Evolutionary conservation across 2,113 vertebrate genomes (phyloP), one percentile per base, ranked within the genome.

Genomic region (Struthio camelus): DNA sequence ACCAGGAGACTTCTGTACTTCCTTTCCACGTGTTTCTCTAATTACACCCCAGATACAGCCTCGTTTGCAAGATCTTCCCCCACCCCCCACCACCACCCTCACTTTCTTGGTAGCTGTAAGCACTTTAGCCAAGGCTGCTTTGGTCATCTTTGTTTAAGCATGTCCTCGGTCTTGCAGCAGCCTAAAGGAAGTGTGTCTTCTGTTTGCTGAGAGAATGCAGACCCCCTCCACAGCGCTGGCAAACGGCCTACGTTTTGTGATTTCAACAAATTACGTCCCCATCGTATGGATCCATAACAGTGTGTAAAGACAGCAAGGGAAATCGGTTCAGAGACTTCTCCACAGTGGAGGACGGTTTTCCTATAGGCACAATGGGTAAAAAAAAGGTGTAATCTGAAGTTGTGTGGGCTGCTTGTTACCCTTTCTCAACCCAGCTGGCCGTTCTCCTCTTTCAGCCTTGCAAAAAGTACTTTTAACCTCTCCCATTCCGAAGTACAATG

Each of bases 281-380:
- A 1, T 18, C 14, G 10, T 7, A 1, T 14, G 2, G 38, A 12
- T 34, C 7, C 1, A 0, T 40, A 25, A 19, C 0, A 1, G 46
- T 8, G 0, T 0, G 1, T 5, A 1, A 36, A 18, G 38, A 17
- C 23, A 16, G 58, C 34, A 40, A 56, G 18, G 69, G 13, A 61
- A 46, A 28, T 44, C 79, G 65, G 51, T n/a, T 59, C 14, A 18
- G 42, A 50, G 36, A 7, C 7, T 56, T 42, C 9, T 16, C 25
- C 0, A 2, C 25, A 13, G 10, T 3, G 9, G 32, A 44, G 36
- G 38, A 54, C 19, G 8, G 9, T 14, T 67, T 76, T 90, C 36
- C 70, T n/a, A 54, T 10, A 19, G 62, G 24, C 5, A 10, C 19
- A n/a, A 34, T 48, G 38, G 32, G 50, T 34, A 5, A 22, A 34